Evolutionary conservation across 2,797 vertebrate genomes (phyloP).

Genomic region (Limnodromus scolopaceus): DNA sequence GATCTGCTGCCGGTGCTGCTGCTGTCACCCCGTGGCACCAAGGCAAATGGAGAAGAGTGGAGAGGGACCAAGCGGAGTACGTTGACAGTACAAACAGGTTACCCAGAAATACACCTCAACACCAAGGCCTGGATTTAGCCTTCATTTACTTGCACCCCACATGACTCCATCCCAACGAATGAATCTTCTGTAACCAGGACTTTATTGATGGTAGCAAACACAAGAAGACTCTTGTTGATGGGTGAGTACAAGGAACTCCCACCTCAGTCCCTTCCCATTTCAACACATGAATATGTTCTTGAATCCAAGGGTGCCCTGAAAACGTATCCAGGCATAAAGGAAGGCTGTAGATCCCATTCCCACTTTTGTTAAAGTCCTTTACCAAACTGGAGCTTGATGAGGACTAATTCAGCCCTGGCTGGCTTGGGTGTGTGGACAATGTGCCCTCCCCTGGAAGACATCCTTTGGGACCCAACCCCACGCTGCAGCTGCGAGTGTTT

Average conservation of each 20-base stretch:
- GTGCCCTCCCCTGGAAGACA: neutral
- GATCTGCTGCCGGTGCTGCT: neutral
- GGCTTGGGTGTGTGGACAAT: neutral
- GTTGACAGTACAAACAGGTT: accelerated
- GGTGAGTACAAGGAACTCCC: neutral
- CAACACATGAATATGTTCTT: neutral
- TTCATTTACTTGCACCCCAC: neutral
- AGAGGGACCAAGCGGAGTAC: neutral
- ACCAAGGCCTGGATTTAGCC: neutral
- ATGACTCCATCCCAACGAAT: neutral
- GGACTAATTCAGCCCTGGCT: neutral
- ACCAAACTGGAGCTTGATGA: neutral
- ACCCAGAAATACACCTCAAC: neutral
- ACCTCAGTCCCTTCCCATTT: neutral
- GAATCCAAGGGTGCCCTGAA: neutral
- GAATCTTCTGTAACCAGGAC: neutral
- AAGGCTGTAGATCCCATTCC: neutral
- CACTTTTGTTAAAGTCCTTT: neutral
- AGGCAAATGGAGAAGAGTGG: neutral
- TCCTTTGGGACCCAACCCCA: neutral
- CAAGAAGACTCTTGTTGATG: neutral
- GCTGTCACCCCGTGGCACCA: accelerated
- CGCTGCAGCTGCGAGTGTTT: neutral
- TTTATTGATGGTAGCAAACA: accelerated
- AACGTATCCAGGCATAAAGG: neutral